phyloP scores from a whole-genome alignment of 2,113 vertebrate species.

The Camelus bactrianus region DNA sequence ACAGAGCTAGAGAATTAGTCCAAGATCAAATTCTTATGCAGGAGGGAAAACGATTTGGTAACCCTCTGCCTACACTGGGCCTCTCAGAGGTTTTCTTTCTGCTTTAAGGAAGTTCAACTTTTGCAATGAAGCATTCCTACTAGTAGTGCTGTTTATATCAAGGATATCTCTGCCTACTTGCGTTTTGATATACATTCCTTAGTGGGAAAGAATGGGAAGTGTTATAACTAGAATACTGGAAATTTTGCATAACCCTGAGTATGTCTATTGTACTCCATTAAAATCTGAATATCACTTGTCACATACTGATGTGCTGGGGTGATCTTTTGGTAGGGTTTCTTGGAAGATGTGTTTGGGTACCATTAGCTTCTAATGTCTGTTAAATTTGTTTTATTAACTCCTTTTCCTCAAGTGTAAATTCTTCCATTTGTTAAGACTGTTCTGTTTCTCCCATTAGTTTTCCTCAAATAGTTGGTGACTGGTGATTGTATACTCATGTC shows the following conservation, averaged over 20 bases:
- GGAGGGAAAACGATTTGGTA: not conserved
- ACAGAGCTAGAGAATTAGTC: slow-evolving; percentile 37
- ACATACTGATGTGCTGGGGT: not conserved
- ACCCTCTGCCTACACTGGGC: not conserved
- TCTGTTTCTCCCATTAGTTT: not conserved
- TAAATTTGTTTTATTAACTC: slow-evolving; percentile 2
- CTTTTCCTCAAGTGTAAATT: slow-evolving; percentile 57
- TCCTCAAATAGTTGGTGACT: not conserved
- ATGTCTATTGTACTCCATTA: not conserved
- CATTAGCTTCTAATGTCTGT: not conserved
- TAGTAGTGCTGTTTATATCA: not conserved
- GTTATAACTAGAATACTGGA: not conserved
- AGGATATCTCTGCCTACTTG: not conserved
- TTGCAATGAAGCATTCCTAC: not conserved
- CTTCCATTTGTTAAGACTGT: not conserved
- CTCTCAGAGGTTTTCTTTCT: not conserved
- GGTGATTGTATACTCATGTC: not conserved
- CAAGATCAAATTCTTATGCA: slow-evolving; percentile 8
- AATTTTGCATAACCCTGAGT: not conserved
- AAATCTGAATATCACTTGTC: not conserved
- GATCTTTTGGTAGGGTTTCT: not conserved
- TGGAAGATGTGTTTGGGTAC: not conserved
- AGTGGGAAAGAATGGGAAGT: not conserved
- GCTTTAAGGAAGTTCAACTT: not conserved
- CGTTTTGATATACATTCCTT: not conserved